Percentiles rank a stretch among this genome's conserved stretches.
Evolutionary conservation across 1,140 invertebrate genomes (phyloP).

Genomic region (Ostrea denselamellosa): DNA sequence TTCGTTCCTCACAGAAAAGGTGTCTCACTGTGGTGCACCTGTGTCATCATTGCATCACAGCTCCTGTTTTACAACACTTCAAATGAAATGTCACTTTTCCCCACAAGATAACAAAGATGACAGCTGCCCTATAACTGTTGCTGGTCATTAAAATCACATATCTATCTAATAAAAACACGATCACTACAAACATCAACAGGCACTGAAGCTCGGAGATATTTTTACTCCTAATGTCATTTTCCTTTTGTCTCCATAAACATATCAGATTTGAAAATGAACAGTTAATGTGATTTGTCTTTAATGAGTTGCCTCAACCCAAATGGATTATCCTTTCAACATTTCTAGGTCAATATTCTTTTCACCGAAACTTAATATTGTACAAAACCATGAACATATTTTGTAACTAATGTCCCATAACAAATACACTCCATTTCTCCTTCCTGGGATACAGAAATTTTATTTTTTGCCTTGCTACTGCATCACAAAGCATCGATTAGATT

Average conservation of each 20-base stretch:
- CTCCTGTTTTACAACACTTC: background rate
- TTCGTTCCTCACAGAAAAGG: background rate
- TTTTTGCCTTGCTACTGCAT: background rate
- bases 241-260: background rate
- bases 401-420: background rate
- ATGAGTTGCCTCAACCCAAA: background rate
- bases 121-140: background rate
- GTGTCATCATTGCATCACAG: background rate
- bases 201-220: background rate
- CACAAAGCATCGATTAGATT: background rate
- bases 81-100: background rate
- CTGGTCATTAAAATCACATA: constrained; percentile 11
- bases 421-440: background rate
- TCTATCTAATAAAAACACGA: background rate
- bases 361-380: too few species aligned
- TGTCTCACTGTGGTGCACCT: too few species aligned
- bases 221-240: background rate
- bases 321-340: background rate
- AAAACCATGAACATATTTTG: too few species aligned
- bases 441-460: background rate
- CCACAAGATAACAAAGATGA: background rate
- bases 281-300: background rate
- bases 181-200: background rate
- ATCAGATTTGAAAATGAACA: background rate
- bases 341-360: background rate